Percentiles rank a stretch among this genome's conserved stretches.
Conservation (phyloP, 2,888 invertebrate species). For the Plebejus argus region DNA sequence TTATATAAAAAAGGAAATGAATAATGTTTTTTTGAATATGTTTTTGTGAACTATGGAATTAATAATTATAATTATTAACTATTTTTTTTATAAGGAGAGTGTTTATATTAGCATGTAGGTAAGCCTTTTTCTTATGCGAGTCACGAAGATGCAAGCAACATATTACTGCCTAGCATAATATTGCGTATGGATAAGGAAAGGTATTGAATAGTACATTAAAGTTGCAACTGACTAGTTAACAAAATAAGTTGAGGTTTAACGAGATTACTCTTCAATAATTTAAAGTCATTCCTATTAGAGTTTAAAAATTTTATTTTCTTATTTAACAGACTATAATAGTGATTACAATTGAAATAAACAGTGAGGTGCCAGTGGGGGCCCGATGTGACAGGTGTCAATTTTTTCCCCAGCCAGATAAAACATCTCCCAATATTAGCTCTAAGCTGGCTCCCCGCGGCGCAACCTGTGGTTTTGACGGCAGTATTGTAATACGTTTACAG, state of each 20-base stretch:
- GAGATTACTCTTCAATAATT: neutral
- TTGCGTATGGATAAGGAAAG: no score
- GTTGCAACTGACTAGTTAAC: no score
- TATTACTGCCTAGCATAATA: no score
- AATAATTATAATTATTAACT: no score
- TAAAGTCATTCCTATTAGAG: neutral
- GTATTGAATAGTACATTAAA: no score
- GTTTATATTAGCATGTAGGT: no score
- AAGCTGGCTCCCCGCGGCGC: slow-evolving; percentile 44
- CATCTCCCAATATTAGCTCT: slow-evolving; percentile 39
- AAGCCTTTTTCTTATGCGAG: no score
- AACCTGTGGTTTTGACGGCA: slow-evolving; percentile 48
- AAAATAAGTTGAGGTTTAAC: neutral
- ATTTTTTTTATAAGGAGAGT: no score
- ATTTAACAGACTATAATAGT: neutral
- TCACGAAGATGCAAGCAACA: no score
- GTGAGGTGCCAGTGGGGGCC: slow-evolving; percentile 46
- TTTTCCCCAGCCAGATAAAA: slow-evolving; percentile 45
- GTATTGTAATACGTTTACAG: slow-evolving; percentile 40
- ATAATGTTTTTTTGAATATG: no score
- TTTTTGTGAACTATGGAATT: no score
- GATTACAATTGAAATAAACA: slow-evolving; percentile 4
- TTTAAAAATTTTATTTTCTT: neutral
- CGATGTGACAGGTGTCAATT: slow-evolving; percentile 50
- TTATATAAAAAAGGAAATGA: no score